Evolutionary conservation across 1,140 invertebrate genomes (phyloP).

Genomic region (Papilio dardanus): DNA sequence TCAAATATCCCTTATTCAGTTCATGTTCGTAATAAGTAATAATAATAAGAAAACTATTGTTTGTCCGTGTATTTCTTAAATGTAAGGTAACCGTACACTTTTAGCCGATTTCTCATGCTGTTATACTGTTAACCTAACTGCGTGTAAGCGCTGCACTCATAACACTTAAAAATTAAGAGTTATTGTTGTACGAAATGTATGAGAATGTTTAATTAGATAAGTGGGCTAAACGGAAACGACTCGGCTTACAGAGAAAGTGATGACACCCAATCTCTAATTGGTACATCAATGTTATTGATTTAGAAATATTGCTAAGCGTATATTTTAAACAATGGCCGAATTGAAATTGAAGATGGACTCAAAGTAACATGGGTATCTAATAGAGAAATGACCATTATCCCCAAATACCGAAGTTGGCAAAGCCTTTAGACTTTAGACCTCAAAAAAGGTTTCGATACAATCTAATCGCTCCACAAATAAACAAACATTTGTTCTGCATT

Average conservation of each 20-base stretch:
- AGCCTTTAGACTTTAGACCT: too few relatives aligned
- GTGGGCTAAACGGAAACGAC: constrained; percentile 69
- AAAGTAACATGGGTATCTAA: too few relatives aligned
- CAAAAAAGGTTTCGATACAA: neutral
- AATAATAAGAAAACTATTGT: neutral
- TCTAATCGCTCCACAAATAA: constrained; percentile 43
- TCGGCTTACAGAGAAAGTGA: constrained; percentile 66
- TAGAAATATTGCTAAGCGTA: too few relatives aligned
- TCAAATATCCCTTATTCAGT: too few relatives aligned
- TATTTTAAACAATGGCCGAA: too few relatives aligned
- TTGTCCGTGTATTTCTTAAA: constrained; percentile 33
- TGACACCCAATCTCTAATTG: constrained; percentile 34
- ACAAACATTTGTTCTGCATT: constrained; percentile 73
- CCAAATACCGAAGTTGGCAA: too few relatives aligned
- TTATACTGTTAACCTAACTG: constrained; percentile 79
- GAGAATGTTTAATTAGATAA: constrained; percentile 82
- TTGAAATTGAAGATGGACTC: too few relatives aligned
- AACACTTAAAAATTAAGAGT: constrained; percentile 80
- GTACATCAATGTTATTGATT: neutral
- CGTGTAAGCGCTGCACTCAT: constrained; percentile 77
- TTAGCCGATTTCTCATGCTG: constrained; percentile 77
- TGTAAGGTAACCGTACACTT: constrained; percentile 48
- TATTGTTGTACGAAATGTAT: constrained; percentile 79
- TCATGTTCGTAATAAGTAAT: too few relatives aligned
- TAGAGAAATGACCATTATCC: neutral